Evolutionary conservation across 2,888 invertebrate genomes (phyloP).

Genomic region (Callyntrura guangdongensis): DNA sequence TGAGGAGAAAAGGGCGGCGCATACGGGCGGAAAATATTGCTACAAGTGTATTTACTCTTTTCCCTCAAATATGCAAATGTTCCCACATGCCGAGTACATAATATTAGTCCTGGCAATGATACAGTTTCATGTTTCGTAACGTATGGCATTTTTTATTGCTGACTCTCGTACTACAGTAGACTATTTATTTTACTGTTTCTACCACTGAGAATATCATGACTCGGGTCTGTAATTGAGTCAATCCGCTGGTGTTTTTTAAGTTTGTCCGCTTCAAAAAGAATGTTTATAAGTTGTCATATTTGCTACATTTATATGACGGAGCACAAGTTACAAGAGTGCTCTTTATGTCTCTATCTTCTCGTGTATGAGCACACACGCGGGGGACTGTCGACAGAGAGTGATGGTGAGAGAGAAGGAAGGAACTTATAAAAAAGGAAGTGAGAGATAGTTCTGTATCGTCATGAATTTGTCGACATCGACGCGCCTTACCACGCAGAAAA

Average conservation of each 20-base stretch:
- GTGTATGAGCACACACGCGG: not conserved
- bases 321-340: not conserved
- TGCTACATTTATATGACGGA: not conserved
- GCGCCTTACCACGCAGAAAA: not conserved
- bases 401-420: not conserved
- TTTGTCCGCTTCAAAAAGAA: not conserved
- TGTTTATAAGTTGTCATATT: constrained; percentile 39
- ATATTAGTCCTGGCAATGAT: constrained; percentile 34
- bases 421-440: constrained; percentile 15
- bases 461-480: constrained; percentile 6
- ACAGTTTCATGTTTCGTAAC: constrained; percentile 28
- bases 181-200: not conserved
- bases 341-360: not conserved
- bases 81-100: constrained; percentile 37
- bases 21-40: constrained; percentile 31
- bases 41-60: constrained; percentile 26
- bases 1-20: not conserved
- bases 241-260: constrained; percentile 13
- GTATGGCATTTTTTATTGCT: not conserved
- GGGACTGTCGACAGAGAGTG: too few relatives aligned
- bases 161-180: too few relatives aligned
- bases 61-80: constrained; percentile 32
- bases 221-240: not conserved
- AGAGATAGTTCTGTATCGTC: not conserved
- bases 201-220: not conserved